phyloP scores from a whole-genome alignment of 2,113 vertebrate species.

The Eupsittula cactorum region DNA sequence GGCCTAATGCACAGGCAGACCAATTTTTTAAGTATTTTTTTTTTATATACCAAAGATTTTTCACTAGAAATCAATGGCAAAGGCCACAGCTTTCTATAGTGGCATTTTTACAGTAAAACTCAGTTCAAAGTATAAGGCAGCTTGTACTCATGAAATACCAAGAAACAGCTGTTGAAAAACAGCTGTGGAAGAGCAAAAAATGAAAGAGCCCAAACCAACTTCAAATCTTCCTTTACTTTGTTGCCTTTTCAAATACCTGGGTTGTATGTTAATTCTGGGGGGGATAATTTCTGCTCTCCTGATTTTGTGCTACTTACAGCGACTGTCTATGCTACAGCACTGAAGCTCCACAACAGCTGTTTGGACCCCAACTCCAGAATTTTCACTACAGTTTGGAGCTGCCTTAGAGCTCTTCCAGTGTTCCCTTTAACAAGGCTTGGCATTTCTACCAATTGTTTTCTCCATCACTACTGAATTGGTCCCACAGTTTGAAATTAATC shows the following conservation, averaged over 20 bases:
- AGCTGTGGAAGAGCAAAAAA: neutral
- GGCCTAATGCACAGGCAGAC: neutral
- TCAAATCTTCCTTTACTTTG: neutral
- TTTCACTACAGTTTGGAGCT: neutral
- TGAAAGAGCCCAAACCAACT: neutral
- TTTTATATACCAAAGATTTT: neutral
- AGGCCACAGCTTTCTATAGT: neutral
- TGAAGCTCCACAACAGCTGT: accelerated
- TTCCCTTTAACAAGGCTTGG: neutral
- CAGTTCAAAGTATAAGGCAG: neutral
- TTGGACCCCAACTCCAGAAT: neutral
- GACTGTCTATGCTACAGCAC: neutral
- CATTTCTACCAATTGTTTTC: neutral
- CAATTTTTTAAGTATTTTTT: neutral
- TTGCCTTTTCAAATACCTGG: neutral
- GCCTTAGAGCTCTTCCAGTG: neutral
- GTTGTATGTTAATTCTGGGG: neutral
- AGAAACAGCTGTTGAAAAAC: neutral
- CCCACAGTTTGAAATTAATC: neutral
- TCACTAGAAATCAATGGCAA: neutral
- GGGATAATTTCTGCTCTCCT: neutral
- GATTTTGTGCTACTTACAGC: neutral
- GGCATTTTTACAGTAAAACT: neutral
- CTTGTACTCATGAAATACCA: neutral
- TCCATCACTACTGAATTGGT: neutral